These are phyloP conservation scores for Agonopterix arenella DNA, from an alignment of 2,888 invertebrate species.

Conservation along the genomic window DNA sequence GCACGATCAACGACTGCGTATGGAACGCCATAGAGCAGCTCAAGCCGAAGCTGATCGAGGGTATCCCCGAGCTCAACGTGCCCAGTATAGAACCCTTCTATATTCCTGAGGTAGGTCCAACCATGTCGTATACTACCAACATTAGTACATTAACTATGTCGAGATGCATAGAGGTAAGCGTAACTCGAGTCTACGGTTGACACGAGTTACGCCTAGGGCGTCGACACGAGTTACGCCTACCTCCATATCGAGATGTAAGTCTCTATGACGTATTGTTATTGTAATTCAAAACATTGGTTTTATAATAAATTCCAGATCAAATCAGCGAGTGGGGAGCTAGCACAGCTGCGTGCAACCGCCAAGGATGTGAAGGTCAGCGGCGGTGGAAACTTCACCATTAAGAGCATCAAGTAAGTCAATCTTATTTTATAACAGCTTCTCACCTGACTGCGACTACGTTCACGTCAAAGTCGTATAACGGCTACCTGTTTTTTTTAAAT, in stretches of 20 bases:
- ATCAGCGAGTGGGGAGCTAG: conserved; percentile 37
- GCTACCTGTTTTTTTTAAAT: too few species aligned
- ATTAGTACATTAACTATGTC: too few species aligned
- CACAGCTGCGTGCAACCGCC: conserved; percentile 60
- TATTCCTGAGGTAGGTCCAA: conserved; percentile 73
- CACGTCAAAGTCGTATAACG: too few species aligned
- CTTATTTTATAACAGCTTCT: neutral
- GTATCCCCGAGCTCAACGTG: conserved; percentile 82
- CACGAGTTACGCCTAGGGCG: too few species aligned
- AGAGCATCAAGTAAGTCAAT: conserved; percentile 67
- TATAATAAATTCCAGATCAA: conserved; percentile 36
- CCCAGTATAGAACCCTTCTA: conserved; percentile 82
- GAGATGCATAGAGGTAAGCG: too few species aligned
- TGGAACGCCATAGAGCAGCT: conserved; percentile 77
- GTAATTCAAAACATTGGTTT: too few species aligned
- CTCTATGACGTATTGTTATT: too few species aligned
- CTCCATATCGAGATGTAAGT: too few species aligned
- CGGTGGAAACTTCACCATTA: conserved; percentile 68
- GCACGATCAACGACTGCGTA: conserved; percentile 79
- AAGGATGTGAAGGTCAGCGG: conserved; percentile 70
- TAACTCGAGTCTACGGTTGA: too few species aligned
- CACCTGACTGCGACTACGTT: too few species aligned
- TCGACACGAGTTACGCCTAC: too few species aligned
- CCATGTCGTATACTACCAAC: too few species aligned
- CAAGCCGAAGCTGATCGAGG: conserved; percentile 63